These are phyloP conservation scores for Drosophila virilis DNA, from an alignment of 1,140 invertebrate species.

Conservation along the genomic window DNA sequence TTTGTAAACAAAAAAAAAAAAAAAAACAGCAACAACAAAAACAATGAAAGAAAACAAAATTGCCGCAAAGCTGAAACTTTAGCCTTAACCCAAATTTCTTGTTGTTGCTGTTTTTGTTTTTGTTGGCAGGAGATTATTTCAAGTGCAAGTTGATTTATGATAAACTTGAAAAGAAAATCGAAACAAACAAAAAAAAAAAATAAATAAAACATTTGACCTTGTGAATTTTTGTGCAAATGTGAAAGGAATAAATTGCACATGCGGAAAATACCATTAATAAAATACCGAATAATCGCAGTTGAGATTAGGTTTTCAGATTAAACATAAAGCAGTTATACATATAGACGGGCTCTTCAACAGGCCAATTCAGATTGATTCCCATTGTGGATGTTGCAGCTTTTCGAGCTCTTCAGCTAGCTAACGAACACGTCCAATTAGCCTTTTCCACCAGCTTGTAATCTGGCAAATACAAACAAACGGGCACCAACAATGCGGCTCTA, in stretches of 20 bases:
- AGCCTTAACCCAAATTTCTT: slow-evolving; percentile 74
- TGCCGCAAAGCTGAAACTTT: slow-evolving; percentile 42
- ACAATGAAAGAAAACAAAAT: slow-evolving; percentile 32
- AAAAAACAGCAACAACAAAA: slow-evolving; percentile 9
- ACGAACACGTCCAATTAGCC: slow-evolving; percentile 67
- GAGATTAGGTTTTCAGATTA: not conserved
- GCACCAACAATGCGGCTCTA: slow-evolving; percentile 49
- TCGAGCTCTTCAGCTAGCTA: not conserved
- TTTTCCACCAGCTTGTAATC: slow-evolving; percentile 53
- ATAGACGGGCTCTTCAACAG: too few relatives aligned
- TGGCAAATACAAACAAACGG: slow-evolving; percentile 49
- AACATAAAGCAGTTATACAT: not conserved
- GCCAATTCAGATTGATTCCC: not conserved
- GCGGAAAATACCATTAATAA: slow-evolving; percentile 24
- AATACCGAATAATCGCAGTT: not conserved
- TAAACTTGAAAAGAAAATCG: slow-evolving; percentile 27
- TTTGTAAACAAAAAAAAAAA: slow-evolving; percentile 30
- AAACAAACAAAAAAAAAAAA: slow-evolving; percentile 11
- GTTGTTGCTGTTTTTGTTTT: slow-evolving; percentile 26
- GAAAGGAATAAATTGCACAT: slow-evolving; percentile 20
- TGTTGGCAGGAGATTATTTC: slow-evolving; percentile 66
- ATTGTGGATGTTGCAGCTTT: not conserved
- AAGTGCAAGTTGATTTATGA: slow-evolving; percentile 63
- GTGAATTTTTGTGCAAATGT: slow-evolving; percentile 32
- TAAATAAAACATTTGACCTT: slow-evolving; percentile 31